Evolutionary conservation across 2,888 invertebrate species (phyloP), one percentile per base, ranked within the genome.

Genomic region (Rhagonycha fulva): DNA sequence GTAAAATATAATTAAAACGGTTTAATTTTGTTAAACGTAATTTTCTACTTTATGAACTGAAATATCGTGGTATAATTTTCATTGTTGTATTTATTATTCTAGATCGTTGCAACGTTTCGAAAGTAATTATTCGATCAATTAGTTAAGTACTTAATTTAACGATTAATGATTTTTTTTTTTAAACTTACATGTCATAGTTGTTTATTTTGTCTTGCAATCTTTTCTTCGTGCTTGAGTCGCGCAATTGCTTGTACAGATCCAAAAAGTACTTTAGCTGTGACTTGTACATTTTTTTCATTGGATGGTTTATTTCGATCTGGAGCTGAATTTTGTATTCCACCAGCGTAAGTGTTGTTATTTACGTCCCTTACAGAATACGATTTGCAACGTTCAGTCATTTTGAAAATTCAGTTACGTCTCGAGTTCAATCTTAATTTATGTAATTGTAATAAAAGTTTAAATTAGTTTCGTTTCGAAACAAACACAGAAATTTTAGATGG

Each of bases 221-320:
- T 92, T 87, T 93, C 93, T 84, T 93, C 92, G 86, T 93, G 91
- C 84, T 93, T 92, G 86, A 93, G 90, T 87, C 93, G 92, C 88
- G 93, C 93, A 88, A 94, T 93, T 85, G 93, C 91, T 80, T 93
- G 91, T 85, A 93, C 93, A 82, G 92, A 92, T 78, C 93, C 93
- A 86, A 93, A 93, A 86, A 93, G 90, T 79, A 93, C 93, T 89
- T 94, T 93, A 86, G 93, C 93, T 82, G 93, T 93, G 86, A 93
- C 91, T 88, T 93, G 91, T 87, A 88, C 86, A 30, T 82, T 82
- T 73, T 84, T 84, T 72, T 70, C 79, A 19, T 81, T 82, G 72
- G 82, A 82, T 11, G 82, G 80, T 75, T 82, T 83, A 78, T 80
- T 81, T 71, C 79, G 80, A 23, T 83, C 82, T 23, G 81, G 78